Percentiles rank a stretch among this genome's conserved stretches.
Conservation (phyloP, 2,113 vertebrate species). For the Cryptotis parvus region DNA sequence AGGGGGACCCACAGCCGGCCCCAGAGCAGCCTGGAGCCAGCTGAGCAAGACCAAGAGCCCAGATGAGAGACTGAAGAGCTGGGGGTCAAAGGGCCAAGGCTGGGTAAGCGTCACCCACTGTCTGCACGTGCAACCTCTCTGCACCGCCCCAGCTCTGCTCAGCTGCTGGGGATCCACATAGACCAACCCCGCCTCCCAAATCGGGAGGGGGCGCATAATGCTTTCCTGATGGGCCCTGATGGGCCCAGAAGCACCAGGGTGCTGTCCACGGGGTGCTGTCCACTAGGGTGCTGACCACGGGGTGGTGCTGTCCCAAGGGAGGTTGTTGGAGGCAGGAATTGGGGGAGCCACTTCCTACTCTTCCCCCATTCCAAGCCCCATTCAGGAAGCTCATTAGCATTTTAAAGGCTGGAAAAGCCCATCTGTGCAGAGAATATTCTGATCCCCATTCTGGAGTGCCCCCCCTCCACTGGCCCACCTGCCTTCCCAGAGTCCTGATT, state of each 20-base stretch:
- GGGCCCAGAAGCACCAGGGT: not conserved
- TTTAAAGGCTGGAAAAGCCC: slow-evolving; percentile 61
- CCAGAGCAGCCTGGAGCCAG: not conserved
- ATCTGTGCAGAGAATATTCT: slow-evolving; percentile 59
- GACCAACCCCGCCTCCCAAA: not conserved
- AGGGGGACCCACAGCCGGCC: not conserved
- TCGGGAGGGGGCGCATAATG: rapidly evolving
- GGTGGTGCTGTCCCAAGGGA: too few relatives aligned
- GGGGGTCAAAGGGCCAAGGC: not conserved
- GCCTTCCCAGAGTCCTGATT: not conserved
- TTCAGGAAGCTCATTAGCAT: slow-evolving; percentile 77
- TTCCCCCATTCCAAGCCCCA: not conserved
- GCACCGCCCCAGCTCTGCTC: not conserved
- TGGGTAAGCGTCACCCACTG: not conserved
- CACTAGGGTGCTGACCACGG: too few relatives aligned
- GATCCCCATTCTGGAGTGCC: slow-evolving; percentile 60
- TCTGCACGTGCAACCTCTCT: not conserved
- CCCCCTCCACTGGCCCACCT: not conserved
- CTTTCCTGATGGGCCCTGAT: not conserved
- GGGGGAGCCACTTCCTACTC: not conserved
- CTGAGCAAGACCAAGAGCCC: rapidly evolving
- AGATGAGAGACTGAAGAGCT: not conserved
- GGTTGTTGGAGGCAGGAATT: not conserved
- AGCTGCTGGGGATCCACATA: not conserved
- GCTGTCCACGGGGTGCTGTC: too few relatives aligned